phyloP scores from a whole-genome alignment of 37 sponge, comb jelly and placozoan species.

The Oscarella lobularis region DNA sequence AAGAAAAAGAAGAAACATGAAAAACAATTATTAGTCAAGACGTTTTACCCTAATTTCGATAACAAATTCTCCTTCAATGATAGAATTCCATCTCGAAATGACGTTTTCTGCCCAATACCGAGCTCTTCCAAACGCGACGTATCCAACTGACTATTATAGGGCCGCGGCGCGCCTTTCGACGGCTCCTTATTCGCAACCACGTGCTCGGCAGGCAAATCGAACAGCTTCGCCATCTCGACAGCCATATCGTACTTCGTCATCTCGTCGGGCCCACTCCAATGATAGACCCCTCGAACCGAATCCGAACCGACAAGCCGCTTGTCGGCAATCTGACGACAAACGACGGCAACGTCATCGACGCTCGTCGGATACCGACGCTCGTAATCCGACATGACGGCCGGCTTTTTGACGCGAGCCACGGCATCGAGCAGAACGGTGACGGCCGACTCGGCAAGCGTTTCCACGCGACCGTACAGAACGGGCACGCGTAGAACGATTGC shows the following conservation, averaged over 20 bases:
- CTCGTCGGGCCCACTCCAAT: constrained; percentile 48
- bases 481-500: constrained; percentile 51
- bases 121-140: constrained; percentile 14
- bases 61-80: not conserved
- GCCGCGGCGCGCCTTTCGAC: constrained; percentile 30
- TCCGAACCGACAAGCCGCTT: not conserved
- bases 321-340: constrained; percentile 39
- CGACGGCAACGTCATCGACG: constrained; percentile 50
- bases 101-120: constrained; percentile 17
- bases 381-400: not conserved
- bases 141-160: constrained; percentile 54
- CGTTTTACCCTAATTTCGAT: no score
- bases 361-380: constrained; percentile 68
- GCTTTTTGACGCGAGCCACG: not conserved
- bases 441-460: constrained; percentile 52
- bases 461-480: constrained; percentile 63
- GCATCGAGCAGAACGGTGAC: constrained; percentile 51
- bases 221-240: constrained; percentile 42
- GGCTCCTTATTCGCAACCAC: constrained; percentile 39
- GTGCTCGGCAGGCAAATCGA: constrained; percentile 31
- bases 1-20: no score
- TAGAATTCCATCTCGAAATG: constrained; percentile 43
- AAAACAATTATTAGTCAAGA: no score
- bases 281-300: constrained; percentile 20
- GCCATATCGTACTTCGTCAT: constrained; percentile 75